Evolutionary conservation across 2,113 vertebrate genomes (phyloP).

Genomic region (Nyctereutes procyonoides): DNA sequence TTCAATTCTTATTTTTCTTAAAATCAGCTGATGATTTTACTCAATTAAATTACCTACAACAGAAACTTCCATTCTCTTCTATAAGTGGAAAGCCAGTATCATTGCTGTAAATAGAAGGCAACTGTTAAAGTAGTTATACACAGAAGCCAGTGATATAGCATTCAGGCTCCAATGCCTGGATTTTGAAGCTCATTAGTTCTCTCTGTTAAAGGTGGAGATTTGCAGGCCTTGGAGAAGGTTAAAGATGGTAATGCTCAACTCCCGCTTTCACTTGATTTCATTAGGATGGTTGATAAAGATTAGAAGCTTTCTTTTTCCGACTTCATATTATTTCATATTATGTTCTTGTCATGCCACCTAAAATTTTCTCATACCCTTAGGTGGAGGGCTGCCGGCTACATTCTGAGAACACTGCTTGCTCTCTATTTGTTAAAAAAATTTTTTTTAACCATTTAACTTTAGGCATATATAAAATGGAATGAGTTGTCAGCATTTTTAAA

Average conservation of each 20-base stretch:
- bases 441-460: neutral
- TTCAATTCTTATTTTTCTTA: neutral
- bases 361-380: neutral
- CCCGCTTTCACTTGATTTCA: neutral
- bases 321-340: neutral
- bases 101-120: neutral
- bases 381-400: neutral
- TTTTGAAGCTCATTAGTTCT: neutral
- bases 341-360: neutral
- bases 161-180: neutral
- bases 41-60: neutral
- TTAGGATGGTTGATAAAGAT: neutral
- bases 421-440: neutral
- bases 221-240: neutral
- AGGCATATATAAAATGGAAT: neutral
- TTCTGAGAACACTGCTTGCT: neutral
- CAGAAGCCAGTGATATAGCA: neutral
- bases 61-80: neutral
- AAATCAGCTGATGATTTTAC: neutral
- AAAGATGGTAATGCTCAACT: neutral
- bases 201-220: neutral
- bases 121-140: neutral
- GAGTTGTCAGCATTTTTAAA: neutral
- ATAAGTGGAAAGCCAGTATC: neutral
- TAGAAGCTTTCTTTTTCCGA: neutral